phyloP scores from a whole-genome alignment of 2,113 vertebrate genomes.

The Erpornis zantholeuca region DNA sequence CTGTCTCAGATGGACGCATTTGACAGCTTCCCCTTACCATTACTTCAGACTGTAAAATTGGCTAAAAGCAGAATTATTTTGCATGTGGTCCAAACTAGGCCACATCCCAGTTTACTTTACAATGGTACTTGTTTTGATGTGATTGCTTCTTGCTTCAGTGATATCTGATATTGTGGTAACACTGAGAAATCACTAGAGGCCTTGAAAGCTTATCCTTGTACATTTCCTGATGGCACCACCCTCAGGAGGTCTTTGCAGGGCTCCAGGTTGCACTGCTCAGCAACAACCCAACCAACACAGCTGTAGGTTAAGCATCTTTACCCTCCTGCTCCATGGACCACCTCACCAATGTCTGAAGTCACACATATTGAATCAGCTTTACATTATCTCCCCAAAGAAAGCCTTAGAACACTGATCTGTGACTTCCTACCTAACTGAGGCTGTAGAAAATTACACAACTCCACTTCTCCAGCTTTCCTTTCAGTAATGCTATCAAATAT shows the following conservation, averaged over 20 bases:
- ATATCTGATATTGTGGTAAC: not conserved
- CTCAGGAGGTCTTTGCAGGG: not conserved
- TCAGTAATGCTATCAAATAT: not conserved
- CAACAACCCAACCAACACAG: not conserved
- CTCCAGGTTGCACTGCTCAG: not conserved
- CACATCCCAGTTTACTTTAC: not conserved
- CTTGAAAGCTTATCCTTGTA: not conserved
- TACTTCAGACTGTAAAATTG: not conserved
- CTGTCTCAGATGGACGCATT: not conserved
- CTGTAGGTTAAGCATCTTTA: not conserved
- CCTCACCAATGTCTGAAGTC: not conserved
- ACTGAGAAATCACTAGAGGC: not conserved
- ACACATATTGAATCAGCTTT: not conserved
- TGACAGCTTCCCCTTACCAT: not conserved
- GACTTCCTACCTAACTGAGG: not conserved
- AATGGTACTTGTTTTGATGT: accelerated
- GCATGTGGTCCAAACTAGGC: not conserved
- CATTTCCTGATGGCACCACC: not conserved
- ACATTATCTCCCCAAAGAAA: not conserved
- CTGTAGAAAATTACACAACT: not conserved
- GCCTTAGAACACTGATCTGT: not conserved
- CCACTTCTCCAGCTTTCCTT: not conserved
- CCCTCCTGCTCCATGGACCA: not conserved
- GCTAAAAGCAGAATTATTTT: not conserved
- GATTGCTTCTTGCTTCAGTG: not conserved